Evolutionary conservation across 1,140 invertebrate species (phyloP), one percentile per base, ranked within the genome.

Genomic region (Pseudomyrmex cubaensis): DNA sequence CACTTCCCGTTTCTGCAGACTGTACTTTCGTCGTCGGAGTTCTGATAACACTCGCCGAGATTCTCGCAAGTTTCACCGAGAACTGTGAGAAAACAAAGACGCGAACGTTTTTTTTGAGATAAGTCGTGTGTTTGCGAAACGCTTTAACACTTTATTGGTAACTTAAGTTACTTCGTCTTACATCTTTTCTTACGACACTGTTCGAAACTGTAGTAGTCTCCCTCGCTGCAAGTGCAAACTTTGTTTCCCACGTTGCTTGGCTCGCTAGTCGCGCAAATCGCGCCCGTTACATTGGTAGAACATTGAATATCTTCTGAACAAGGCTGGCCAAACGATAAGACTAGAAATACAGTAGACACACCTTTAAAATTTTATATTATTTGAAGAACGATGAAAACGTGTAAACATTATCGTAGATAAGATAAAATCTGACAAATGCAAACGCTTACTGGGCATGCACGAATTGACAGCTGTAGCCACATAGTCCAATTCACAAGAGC

Each of bases 1-100:
- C 90, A 92, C 0, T 75, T 57, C 3, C 82, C 86, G 1, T 87
- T 91, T n/a, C 15, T 88, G 64, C 91, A 92, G 13, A 86, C n/a
- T 2, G 72, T 83, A 12, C 25, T 57, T 3, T 77, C 9, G 2
- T 2, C 2, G 50, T 80, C 15, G 13, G 13, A 67, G 57, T 63
- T 72, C 20, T 85, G 56, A 67, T 89, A 89, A 80, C 91, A 92
- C 73, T 91, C 90, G 2, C 62, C 63, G 1, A 75, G 17, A 22
- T 66, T 85, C 1, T 10, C 2, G 54, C 90, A 92, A 1, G 13
- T 25, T 67, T 87, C 86, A 13, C 83, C 84, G 12, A 91, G 72
- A 62, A 72, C 90, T 91, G 72, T 50, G 64, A 75, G 0, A 70
- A 57, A 48, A 20, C 12, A 62, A 35, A 35, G 35, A 35, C 35